Base-by-base conservation (phyloP, 64 coral and sea anemone species). In the Exaiptasia diaphana region DNA sequence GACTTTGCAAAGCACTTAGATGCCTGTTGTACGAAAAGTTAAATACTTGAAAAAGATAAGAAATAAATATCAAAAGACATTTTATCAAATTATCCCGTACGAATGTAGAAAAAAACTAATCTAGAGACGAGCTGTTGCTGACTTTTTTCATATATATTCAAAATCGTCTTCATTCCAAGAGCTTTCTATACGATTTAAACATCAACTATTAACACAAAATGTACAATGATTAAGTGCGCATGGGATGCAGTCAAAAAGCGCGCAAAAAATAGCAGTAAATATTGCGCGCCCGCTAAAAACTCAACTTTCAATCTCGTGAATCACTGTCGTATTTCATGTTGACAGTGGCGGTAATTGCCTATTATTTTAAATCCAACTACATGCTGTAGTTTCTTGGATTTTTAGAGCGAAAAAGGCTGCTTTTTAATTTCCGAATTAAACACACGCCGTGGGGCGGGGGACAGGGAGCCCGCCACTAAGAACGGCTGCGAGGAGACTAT, bases 41-140 rank as follows among this genome's bases (percentile, higher is more conserved):
- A 65, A 73, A 42, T 42, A 25, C 36, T 73, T 34, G 40, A 73
- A 45, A 73, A 73, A 73, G 69, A 49, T 73, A 73, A 40, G 45
- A 73, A 73, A 73, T 73, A 73, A 73, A 73, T 73, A 73, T 73
- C 69, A 73, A 73, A 73, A 73, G 69, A 73, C 24, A 18, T 37
- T 49, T 73, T 73, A 73, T 73, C 69, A 73, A 73, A 73, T 49
- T 73, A 45, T 49, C 44, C n/a, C 29, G 40, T 73, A 24, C n/a
- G 69, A 45, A 73, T 9, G 44, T 73, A 73, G 69, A 73, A 73
- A 73, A 73, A 49, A 49, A 48, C n/a, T 42, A 5, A 37, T 48
- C 44, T 25, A 45, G 45, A 2, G 28, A 73, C 0, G 45, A 26
- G 13, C 14, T 44, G 18, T 22, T 23, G n/a, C 10, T 12, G 49